These are phyloP conservation scores for Trematomus loennbergii DNA, from an alignment of 2,113 vertebrate species.

Conservation along the genomic window DNA sequence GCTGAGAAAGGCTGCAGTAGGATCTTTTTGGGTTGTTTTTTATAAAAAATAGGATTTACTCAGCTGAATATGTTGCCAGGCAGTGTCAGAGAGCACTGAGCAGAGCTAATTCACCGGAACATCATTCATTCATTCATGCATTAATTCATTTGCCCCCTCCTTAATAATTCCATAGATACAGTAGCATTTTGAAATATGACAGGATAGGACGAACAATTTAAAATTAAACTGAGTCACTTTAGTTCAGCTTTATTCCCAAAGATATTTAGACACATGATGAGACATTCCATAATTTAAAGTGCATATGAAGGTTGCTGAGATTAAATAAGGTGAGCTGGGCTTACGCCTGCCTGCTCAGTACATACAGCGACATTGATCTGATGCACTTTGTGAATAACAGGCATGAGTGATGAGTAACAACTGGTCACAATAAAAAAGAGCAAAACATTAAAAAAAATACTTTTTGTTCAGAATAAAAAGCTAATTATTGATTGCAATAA, in stretches of 20 bases:
- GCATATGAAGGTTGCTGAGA: slow-evolving; percentile 10
- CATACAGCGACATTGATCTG: background rate
- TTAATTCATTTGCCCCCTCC: too few species aligned
- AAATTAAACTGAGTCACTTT: slow-evolving; percentile 18
- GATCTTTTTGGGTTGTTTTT: slow-evolving; percentile 8
- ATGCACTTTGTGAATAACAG: background rate
- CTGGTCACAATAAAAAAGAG: background rate
- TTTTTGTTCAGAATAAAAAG: background rate
- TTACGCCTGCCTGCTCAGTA: slow-evolving; percentile 13
- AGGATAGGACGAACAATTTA: background rate
- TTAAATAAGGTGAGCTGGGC: slow-evolving; percentile 37
- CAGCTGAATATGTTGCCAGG: background rate
- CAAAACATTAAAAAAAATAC: too few species aligned
- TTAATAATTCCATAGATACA: background rate
- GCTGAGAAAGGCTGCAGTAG: slow-evolving; percentile 42
- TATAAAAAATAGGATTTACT: slow-evolving; percentile 26
- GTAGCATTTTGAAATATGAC: background rate
- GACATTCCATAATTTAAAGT: background rate
- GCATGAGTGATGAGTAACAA: background rate
- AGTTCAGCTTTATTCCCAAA: slow-evolving; percentile 22
- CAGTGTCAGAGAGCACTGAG: background rate
- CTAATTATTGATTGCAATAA: background rate
- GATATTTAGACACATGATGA: background rate
- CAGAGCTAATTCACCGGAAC: slow-evolving; percentile 17
- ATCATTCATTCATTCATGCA: slow-evolving; percentile 28